Conservation (phyloP, 2,113 vertebrate species). For the Centropus unirufus region DNA sequence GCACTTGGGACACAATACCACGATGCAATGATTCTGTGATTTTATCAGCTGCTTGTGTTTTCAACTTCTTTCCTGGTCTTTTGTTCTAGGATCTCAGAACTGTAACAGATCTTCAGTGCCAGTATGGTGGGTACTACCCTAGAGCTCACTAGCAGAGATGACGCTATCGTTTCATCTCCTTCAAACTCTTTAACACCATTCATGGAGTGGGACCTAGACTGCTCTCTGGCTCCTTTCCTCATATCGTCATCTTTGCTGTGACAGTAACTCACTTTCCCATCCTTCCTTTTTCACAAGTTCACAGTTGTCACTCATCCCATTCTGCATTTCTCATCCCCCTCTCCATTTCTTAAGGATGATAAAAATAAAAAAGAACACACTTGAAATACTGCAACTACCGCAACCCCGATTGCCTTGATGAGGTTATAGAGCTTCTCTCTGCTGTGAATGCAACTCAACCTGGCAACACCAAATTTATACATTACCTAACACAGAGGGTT, state of each 20-base stretch:
- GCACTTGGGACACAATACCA: no score
- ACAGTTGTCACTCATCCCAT: neutral
- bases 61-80: neutral
- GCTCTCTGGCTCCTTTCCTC: neutral
- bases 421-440: neutral
- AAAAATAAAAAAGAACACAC: neutral
- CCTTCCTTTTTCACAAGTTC: neutral
- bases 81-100: neutral
- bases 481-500: neutral
- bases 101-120: neutral
- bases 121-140: rapidly evolving
- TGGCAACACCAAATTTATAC: neutral
- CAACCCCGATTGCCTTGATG: neutral
- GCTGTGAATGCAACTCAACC: neutral
- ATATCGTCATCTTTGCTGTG: neutral
- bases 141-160: neutral
- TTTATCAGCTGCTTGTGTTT: neutral
- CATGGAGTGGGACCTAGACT: rapidly evolving
- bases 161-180: neutral
- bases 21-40: no score
- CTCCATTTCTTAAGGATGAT: neutral
- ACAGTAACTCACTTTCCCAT: neutral
- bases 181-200: neutral
- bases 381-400: neutral
- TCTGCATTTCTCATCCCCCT: neutral